phyloP scores from a whole-genome alignment of 2,888 invertebrate species.

The Metallyticus violacea region DNA sequence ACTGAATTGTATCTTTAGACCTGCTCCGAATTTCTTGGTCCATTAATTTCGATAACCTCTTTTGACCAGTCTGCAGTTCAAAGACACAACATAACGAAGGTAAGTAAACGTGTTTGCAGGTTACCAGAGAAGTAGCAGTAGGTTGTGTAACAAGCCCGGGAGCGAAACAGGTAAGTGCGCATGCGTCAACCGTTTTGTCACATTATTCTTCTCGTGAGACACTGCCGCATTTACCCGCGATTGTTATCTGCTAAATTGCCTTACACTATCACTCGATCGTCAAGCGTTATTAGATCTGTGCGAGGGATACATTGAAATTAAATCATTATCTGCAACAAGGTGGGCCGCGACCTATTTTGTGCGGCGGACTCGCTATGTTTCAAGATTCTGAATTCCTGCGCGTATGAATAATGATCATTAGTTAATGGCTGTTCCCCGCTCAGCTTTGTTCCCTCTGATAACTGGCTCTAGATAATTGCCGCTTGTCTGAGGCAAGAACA shows the following conservation, averaged over 20 bases:
- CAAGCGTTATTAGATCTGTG: not conserved
- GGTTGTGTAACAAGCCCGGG: not conserved
- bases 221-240: not conserved
- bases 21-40: not conserved
- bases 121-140: not conserved
- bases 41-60: not conserved
- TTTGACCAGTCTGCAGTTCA: not conserved
- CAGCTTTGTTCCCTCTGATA: not conserved
- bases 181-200: not conserved
- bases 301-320: conserved; percentile 2
- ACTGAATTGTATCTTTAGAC: too few species aligned
- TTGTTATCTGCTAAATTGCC: not conserved
- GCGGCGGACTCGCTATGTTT: not conserved
- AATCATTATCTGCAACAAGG: conserved; percentile 6
- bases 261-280: not conserved
- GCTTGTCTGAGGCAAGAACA: not conserved
- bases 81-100: not conserved
- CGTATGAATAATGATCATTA: not conserved
- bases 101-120: not conserved
- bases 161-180: not conserved
- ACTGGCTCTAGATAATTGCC: not conserved
- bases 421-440: not conserved
- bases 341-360: not conserved
- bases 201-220: not conserved
- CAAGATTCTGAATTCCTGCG: not conserved